phyloP scores from a whole-genome alignment of 2,888 invertebrate species.

The Agriotes lineatus region DNA sequence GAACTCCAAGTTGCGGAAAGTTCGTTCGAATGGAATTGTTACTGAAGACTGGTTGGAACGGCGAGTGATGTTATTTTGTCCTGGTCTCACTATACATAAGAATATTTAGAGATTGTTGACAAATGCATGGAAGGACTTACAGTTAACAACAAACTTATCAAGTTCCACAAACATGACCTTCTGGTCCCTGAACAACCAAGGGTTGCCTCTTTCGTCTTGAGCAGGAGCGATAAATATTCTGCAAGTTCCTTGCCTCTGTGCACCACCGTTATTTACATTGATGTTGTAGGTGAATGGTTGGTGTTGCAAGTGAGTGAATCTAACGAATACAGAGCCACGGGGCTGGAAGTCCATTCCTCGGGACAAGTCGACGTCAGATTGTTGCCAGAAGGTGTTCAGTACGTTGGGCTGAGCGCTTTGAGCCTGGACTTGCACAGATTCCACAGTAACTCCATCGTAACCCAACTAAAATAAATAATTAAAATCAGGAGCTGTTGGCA shows the following conservation, averaged over 20 bases:
- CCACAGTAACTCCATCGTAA: conserved; percentile 74
- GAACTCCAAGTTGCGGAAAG: conserved; percentile 79
- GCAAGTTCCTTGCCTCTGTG: conserved; percentile 72
- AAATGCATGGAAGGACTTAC: conserved; percentile 61
- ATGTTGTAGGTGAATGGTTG: conserved; percentile 76
- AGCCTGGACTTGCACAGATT: conserved; percentile 69
- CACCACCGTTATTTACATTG: conserved; percentile 65
- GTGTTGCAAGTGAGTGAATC: conserved; percentile 85
- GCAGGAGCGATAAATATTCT: conserved; percentile 79
- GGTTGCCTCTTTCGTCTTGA: conserved; percentile 73
- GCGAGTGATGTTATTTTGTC: conserved; percentile 77
- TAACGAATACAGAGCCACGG: conserved; percentile 78
- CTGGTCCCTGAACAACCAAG: conserved; percentile 74
- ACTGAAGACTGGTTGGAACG: conserved; percentile 80
- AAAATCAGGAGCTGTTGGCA: conserved; percentile 77
- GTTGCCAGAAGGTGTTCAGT: conserved; percentile 82
- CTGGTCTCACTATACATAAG: conserved; percentile 73
- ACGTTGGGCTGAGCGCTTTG: conserved; percentile 70
- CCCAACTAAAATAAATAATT: conserved; percentile 71
- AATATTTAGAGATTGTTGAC: not conserved
- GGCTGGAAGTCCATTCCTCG: conserved; percentile 87
- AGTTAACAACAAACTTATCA: conserved; percentile 75
- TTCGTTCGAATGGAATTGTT: conserved; percentile 87
- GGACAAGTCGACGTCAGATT: conserved; percentile 81
- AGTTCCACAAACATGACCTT: conserved; percentile 77